Evolutionary conservation across 2,797 vertebrate species (phyloP).

Genomic region (Xenentodon cancila): DNA sequence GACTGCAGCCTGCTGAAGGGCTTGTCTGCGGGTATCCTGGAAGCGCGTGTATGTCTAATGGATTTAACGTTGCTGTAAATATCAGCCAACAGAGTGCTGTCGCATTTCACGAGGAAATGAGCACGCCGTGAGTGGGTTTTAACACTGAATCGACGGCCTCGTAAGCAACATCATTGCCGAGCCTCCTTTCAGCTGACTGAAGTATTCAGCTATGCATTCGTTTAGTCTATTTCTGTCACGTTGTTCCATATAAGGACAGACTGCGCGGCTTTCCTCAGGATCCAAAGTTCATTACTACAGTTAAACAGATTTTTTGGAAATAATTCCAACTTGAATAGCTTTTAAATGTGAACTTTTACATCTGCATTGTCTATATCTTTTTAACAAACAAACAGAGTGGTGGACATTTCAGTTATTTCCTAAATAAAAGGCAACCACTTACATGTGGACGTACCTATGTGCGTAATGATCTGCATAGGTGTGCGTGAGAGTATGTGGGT

Average conservation of each 20-base stretch:
- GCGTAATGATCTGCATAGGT: conserved; percentile 1
- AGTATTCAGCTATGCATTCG: conserved; percentile 16
- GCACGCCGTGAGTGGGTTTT: conserved; percentile 56
- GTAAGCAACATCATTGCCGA: conserved; percentile 35
- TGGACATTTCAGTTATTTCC: background rate
- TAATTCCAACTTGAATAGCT: conserved; percentile 20
- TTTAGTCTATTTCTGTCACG: background rate
- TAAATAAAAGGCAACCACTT: background rate
- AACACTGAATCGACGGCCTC: conserved; percentile 45
- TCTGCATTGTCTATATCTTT: conserved; percentile 6
- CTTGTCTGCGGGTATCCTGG: conserved; percentile 61
- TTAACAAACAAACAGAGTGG: background rate
- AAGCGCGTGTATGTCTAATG: conserved; percentile 77
- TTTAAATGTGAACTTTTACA: conserved; percentile 16
- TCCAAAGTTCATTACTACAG: conserved; percentile 37
- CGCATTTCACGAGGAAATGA: conserved; percentile 68
- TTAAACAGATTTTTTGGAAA: conserved; percentile 36
- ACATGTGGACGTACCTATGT: conserved; percentile 1
- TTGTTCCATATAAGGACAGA: background rate
- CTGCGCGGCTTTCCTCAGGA: conserved; percentile 5
- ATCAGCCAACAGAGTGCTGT: conserved; percentile 55
- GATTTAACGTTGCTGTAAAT: conserved; percentile 77
- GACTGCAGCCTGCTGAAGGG: conserved; percentile 40
- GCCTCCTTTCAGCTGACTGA: conserved; percentile 17
- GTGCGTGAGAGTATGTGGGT: conserved; percentile 5